Conservation (phyloP, 2,888 invertebrate species). For the Homarus gammarus region DNA sequence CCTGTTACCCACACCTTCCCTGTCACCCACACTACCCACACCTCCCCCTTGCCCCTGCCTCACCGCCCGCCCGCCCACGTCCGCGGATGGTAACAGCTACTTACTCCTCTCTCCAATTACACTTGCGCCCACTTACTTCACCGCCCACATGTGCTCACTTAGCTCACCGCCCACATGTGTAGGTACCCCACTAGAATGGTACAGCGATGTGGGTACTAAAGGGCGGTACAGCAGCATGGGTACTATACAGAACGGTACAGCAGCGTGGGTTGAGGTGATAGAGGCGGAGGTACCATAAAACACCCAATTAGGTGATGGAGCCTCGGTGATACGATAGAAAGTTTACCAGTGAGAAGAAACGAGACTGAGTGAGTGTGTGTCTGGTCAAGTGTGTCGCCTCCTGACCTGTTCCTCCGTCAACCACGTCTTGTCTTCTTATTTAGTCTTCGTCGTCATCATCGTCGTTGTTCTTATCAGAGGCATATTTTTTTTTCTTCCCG, state of each 20-base stretch:
- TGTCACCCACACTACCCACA: constrained; percentile 2
- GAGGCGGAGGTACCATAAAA: not conserved
- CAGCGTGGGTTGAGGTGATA: not conserved
- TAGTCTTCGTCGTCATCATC: not conserved
- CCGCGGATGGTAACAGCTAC: not conserved
- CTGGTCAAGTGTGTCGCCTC: not conserved
- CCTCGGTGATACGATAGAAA: not conserved
- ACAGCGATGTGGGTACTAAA: no score
- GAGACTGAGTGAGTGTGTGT: not conserved
- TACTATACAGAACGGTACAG: not conserved
- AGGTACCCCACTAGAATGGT: no score
- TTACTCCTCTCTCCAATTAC: not conserved
- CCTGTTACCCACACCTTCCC: no score
- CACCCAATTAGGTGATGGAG: not conserved
- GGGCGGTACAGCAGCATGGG: no score
- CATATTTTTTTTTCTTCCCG: no score
- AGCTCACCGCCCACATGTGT: no score
- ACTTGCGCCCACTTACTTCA: no score
- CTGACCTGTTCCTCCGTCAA: not conserved
- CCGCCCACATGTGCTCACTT: no score
- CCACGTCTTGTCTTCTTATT: not conserved
- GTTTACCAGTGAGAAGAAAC: not conserved
- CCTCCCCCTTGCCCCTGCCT: not conserved
- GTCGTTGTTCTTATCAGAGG: no score
- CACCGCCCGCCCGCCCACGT: not conserved